Evolutionary conservation across 1,140 invertebrate genomes (phyloP).

Genomic region (Drosophila malerkotliana): DNA sequence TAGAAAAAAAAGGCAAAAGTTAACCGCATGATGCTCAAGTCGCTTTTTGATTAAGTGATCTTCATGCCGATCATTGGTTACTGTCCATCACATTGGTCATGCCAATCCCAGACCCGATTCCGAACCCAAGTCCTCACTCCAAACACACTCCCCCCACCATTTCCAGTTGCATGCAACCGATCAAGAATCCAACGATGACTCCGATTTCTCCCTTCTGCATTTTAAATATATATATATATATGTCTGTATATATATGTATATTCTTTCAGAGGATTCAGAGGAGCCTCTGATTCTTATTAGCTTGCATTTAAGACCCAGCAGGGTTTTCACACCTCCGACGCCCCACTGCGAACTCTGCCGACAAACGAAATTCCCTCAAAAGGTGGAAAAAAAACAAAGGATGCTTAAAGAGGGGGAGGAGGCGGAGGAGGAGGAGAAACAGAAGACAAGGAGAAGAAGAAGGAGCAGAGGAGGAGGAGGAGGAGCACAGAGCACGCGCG

Average conservation of each 20-base stretch:
- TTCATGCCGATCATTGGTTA: slow-evolving; percentile 49
- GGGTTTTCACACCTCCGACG: slow-evolving; percentile 83
- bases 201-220: slow-evolving; percentile 8
- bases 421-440: background rate
- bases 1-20: background rate
- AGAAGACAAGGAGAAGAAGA: slow-evolving; percentile 10
- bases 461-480: background rate
- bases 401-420: background rate
- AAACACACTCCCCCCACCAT: background rate
- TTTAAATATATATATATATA: background rate
- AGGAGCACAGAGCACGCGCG: slow-evolving; percentile 63
- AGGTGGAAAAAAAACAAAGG: slow-evolving; percentile 26
- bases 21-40: background rate
- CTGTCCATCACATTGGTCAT: slow-evolving; percentile 63
- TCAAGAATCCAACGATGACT: slow-evolving; percentile 20
- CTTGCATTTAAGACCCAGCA: slow-evolving; percentile 83
- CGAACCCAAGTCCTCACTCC: background rate
- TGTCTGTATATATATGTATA: background rate
- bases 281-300: slow-evolving; percentile 77
- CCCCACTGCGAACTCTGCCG: slow-evolving; percentile 59
- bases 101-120: slow-evolving; percentile 38
- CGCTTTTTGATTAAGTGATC: slow-evolving; percentile 12
- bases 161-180: slow-evolving; percentile 57
- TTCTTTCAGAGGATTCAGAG: background rate
- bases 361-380: slow-evolving; percentile 30